Percentiles rank a stretch among this genome's conserved stretches.
Conservation (phyloP, 2,888 invertebrate genomes). For the Synergus itoensis region DNA sequence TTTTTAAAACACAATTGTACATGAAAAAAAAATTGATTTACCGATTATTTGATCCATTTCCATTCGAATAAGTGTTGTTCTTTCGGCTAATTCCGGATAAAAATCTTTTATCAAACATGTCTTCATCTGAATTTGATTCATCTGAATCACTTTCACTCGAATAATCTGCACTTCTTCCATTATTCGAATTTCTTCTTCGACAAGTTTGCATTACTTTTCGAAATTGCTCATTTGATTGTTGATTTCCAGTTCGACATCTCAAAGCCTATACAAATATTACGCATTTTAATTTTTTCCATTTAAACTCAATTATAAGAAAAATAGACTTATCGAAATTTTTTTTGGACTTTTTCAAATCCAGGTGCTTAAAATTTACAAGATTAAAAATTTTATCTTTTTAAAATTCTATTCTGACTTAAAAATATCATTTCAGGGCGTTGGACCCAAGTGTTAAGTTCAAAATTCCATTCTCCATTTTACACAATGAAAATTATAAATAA, state of each 20-base stretch:
- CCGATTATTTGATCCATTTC: constrained; percentile 48
- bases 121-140: constrained; percentile 63
- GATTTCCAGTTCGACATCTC: constrained; percentile 82
- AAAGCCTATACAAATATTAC: constrained; percentile 76
- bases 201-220: constrained; percentile 81
- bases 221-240: constrained; percentile 81
- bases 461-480: too few relatives aligned
- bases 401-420: neutral
- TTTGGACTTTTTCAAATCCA: too few relatives aligned
- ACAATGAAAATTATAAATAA: too few relatives aligned
- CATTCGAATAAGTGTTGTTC: constrained; percentile 44
- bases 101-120: constrained; percentile 66
- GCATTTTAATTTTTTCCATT: neutral
- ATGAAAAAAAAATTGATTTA: constrained; percentile 31
- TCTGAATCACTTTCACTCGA: constrained; percentile 58
- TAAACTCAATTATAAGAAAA: too few relatives aligned
- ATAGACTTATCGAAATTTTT: too few relatives aligned
- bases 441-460: too few relatives aligned
- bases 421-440: neutral
- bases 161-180: constrained; percentile 59
- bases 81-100: constrained; percentile 54
- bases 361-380: too few relatives aligned
- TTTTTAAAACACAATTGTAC: neutral
- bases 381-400: neutral
- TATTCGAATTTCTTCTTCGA: constrained; percentile 70